Evolutionary conservation across 2,888 invertebrate genomes (phyloP).

Genomic region (Eucera pruinosa): DNA sequence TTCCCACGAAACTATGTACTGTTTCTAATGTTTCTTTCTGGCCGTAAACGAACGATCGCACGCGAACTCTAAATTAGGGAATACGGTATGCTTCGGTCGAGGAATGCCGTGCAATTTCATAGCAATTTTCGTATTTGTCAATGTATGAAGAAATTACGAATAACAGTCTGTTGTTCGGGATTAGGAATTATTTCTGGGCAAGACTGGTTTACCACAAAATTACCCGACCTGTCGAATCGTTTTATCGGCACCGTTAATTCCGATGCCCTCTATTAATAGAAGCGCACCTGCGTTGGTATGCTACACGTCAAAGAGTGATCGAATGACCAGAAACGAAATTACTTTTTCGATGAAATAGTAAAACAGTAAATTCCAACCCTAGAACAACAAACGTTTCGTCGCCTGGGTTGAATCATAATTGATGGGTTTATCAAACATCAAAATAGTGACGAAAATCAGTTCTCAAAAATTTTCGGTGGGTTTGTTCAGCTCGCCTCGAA

Average conservation of each 20-base stretch:
- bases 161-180: not conserved
- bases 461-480: too few species aligned
- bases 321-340: slow-evolving; percentile 30
- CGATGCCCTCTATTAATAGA: slow-evolving; percentile 66
- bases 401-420: not conserved
- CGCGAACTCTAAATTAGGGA: slow-evolving; percentile 11
- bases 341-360: slow-evolving; percentile 27
- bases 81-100: not conserved
- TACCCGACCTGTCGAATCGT: slow-evolving; percentile 41
- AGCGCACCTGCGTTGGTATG: slow-evolving; percentile 28
- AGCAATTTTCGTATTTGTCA: slow-evolving; percentile 4
- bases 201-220: slow-evolving; percentile 14
- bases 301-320: slow-evolving; percentile 10
- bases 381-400: not conserved
- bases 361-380: not conserved
- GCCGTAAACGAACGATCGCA: not conserved
- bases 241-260: slow-evolving; percentile 58
- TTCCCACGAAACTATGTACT: slow-evolving; percentile 18
- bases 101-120: slow-evolving; percentile 16
- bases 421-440: not conserved
- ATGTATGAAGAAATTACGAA: not conserved
- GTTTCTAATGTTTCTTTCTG: not conserved
- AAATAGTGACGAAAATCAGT: too few species aligned
- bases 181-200: not conserved
- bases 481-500: too few species aligned